Base-by-base conservation (phyloP, 2,888 invertebrate genomes). In the Eupithecia tripunctaria region DNA sequence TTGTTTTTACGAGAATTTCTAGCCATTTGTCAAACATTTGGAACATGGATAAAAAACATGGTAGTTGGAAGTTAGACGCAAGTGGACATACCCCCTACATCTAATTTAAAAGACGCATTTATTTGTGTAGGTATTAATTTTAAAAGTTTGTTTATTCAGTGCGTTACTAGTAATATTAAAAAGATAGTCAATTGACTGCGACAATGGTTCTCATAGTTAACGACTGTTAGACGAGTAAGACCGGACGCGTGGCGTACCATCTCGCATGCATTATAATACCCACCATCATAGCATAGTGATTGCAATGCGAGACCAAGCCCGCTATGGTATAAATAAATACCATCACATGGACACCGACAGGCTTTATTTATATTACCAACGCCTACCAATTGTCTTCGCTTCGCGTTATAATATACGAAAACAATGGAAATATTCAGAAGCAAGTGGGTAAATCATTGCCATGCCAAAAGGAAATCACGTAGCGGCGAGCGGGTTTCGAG, bases 321-420 rank as follows among this genome's bases (percentile, higher is more conserved):
- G 82, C 87, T 91, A 91, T 90, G 93, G 93, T 90, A 92, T 92
- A 91, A 92, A 93, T 93, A 90, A 93, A 93, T 93, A 88, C 93
- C 93, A 90, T 91, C 89, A 89, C 89, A 89, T 87, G 86, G 84
- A 86, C 84, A 84, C 86, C 84, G 85, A 81, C 80, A 76, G 82
- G 79, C 84, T 85, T 86, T 90, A 89, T 92, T 91, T 89, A 92
- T 85, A 88, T 88, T 92, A 91, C 90, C 85, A 88, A 89, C 90
- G 88, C 85, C 86, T 84, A 86, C 86, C 84, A 86, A 91, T 90
- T 89, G 91, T 89, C 84, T 88, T 86, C 86, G 86, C 84, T 88
- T 86, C 86, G 86, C 85, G 86, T 88, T 89, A 89, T 83, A 85
- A 87, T 89, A 89, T 85, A 86, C 85, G 85, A 89, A 63, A 88